Percentiles rank a stretch among this genome's conserved stretches.
phyloP scores from a whole-genome alignment of 2,888 invertebrate genomes.

The Teleogryllus oceanicus region DNA sequence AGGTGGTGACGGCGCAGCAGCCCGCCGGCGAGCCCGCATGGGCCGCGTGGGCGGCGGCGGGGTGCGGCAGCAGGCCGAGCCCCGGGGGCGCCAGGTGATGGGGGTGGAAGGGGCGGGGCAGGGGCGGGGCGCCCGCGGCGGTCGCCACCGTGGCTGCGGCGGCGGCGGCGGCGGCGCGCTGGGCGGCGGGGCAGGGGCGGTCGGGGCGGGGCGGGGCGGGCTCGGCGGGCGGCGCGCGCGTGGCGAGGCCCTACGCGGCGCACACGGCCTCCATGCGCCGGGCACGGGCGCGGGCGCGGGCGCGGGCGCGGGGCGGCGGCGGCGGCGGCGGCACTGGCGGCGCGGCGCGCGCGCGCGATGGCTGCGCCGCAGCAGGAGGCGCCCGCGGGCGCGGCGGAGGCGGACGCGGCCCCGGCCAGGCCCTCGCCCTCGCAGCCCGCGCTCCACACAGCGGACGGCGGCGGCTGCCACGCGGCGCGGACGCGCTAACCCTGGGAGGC shows the following conservation, averaged over 20 bases:
- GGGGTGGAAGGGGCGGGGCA: slow-evolving; percentile 25
- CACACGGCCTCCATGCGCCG: not conserved
- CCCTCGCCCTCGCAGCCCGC: not conserved
- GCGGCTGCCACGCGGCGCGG: slow-evolving; percentile 35
- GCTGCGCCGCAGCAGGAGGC: not conserved
- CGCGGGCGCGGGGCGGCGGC: not conserved
- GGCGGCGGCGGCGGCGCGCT: slow-evolving; percentile 32
- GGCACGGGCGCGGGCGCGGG: not conserved
- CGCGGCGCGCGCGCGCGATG: not conserved
- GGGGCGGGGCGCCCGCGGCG: slow-evolving; percentile 32
- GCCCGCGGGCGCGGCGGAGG: not conserved
- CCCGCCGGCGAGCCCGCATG: slow-evolving; percentile 35
- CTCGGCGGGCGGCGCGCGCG: slow-evolving; percentile 25
- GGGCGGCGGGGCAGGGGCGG: slow-evolving; percentile 24
- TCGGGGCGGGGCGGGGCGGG: slow-evolving; percentile 30
- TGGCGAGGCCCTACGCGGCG: slow-evolving; percentile 12
- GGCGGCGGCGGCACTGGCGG: not conserved
- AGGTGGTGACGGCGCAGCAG: slow-evolving; percentile 48
- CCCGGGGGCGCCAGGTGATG: slow-evolving; percentile 27
- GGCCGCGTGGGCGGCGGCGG: slow-evolving; percentile 33
- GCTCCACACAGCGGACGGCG: not conserved
- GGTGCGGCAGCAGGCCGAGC: slow-evolving; percentile 30
- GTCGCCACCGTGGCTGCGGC: slow-evolving; percentile 35
- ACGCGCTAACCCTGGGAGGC: slow-evolving; percentile 37
- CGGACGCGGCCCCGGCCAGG: not conserved